These are phyloP conservation scores for Phortica okadai DNA, from an alignment of 2,888 invertebrate genomes.

Conservation along the genomic window DNA sequence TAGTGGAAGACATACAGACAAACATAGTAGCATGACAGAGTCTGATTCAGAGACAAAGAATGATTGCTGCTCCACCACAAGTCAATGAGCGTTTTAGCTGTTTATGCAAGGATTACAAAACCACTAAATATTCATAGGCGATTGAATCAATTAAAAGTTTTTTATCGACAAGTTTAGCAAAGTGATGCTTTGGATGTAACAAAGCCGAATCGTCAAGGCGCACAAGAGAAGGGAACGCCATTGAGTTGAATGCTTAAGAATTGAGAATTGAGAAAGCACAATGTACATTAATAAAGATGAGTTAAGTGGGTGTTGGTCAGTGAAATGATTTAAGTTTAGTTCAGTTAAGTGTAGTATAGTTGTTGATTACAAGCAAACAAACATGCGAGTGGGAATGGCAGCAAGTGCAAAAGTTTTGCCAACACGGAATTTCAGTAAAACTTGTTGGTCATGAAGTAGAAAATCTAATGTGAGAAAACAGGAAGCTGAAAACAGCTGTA, in stretches of 20 bases:
- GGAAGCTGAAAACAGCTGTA: constrained; percentile 9
- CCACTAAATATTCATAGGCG: constrained; percentile 25
- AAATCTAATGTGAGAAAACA: constrained; percentile 8
- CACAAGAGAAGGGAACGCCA: background rate
- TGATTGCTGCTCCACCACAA: background rate
- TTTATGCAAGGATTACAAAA: constrained; percentile 9
- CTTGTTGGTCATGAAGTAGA: constrained; percentile 5
- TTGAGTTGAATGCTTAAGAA: background rate
- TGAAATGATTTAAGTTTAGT: background rate
- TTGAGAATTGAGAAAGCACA: background rate
- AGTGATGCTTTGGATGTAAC: background rate
- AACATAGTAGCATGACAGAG: background rate
- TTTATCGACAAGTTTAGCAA: background rate
- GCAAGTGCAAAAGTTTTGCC: background rate
- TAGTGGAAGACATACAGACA: background rate
- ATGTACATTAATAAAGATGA: background rate
- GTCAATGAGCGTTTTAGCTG: background rate
- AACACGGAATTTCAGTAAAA: background rate
- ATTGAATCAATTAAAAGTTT: constrained; percentile 33
- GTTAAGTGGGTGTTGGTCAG: background rate
- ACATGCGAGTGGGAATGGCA: background rate
- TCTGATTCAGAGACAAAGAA: background rate
- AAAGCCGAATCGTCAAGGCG: constrained; percentile 31
- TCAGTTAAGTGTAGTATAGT: background rate
- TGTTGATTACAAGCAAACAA: background rate